These are phyloP conservation scores for Coronaproctus castanopsis DNA, from an alignment of 2,888 invertebrate genomes.

Conservation along the genomic window DNA sequence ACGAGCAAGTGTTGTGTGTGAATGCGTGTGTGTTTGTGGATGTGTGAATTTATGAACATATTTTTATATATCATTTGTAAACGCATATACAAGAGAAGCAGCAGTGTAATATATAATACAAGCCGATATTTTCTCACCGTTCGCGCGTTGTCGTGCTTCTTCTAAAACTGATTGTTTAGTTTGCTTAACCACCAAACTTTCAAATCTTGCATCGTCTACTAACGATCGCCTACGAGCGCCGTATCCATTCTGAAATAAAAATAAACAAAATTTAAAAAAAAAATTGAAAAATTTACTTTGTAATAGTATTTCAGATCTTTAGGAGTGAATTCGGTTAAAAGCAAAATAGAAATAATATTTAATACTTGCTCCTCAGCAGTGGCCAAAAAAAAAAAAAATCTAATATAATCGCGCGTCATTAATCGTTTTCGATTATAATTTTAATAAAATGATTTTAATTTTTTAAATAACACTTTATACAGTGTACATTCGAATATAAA, in stretches of 20 bases:
- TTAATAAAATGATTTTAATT: too few species aligned
- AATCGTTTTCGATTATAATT: too few species aligned
- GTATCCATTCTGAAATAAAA: conserved; percentile 73
- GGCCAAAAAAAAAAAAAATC: too few species aligned
- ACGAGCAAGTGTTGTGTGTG: not conserved
- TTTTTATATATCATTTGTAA: too few species aligned
- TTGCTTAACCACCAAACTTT: conserved; percentile 86
- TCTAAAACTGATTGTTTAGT: conserved; percentile 80
- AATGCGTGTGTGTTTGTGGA: not conserved
- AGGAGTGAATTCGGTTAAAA: not conserved
- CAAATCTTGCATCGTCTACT: conserved; percentile 94
- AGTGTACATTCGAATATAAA: too few species aligned
- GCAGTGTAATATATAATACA: not conserved
- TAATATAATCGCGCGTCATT: too few species aligned
- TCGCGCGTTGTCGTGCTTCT: conserved; percentile 69
- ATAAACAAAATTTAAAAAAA: conserved; percentile 16
- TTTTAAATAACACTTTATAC: too few species aligned
- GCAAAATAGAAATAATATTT: not conserved
- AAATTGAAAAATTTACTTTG: not conserved
- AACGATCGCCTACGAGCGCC: conserved; percentile 85
- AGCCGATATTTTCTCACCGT: conserved; percentile 40
- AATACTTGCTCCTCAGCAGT: too few species aligned
- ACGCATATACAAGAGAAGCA: too few species aligned
- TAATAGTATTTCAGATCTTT: too few species aligned
- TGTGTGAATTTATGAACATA: too few species aligned